Base-by-base conservation (phyloP, 2,113 vertebrate genomes). In the Tragelaphus strepsiceros region DNA sequence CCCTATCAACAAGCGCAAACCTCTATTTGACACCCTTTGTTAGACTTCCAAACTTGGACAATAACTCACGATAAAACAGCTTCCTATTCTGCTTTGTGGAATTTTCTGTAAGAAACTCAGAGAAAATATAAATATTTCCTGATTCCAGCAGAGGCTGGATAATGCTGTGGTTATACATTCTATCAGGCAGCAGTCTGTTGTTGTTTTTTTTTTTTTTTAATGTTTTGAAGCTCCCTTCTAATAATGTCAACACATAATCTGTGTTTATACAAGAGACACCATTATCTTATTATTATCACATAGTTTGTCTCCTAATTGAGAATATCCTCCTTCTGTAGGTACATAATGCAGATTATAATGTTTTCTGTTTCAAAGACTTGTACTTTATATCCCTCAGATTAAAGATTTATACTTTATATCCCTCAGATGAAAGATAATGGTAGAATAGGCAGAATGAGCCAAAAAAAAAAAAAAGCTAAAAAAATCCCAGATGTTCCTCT, bases 31-130 rank as follows among this genome's bases (percentile, higher is more conserved):
- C 9, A 30, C 0, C 10, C 39, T 83, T 6, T 32, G 11, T 77
- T 16, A 12, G 87, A 0, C 26, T 94, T 96, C 86, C 16, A 28
- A 64, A 24, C 22, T 51, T 26, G 81, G 58, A 62, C 30, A 84
- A 9, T 4, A 5, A 89, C 77, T 88, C 35, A 35, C 28, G 87
- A 56, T 85, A 83, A 71, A 64, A 81, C 16, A 71, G 61, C 22
- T 90, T 92, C n/a, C 51, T 83, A 43, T 89, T 91, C 46, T 17
- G 24, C 78, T 93, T 53, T 91, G 59, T 93, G n/a, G 64, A 94
- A 78, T 83, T 93, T 89, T 89, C 54, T 84, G 6, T 51, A 49
- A 96, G 80, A 78, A 87, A 91, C 24, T 39, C 7, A 4, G 71
- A 58, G 39, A 87, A 87, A 61, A 86, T 5, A 2, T 14, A 51